Evolutionary conservation across 2,888 invertebrate genomes (phyloP).

Genomic region (Lepeophtheirus nordmannii): DNA sequence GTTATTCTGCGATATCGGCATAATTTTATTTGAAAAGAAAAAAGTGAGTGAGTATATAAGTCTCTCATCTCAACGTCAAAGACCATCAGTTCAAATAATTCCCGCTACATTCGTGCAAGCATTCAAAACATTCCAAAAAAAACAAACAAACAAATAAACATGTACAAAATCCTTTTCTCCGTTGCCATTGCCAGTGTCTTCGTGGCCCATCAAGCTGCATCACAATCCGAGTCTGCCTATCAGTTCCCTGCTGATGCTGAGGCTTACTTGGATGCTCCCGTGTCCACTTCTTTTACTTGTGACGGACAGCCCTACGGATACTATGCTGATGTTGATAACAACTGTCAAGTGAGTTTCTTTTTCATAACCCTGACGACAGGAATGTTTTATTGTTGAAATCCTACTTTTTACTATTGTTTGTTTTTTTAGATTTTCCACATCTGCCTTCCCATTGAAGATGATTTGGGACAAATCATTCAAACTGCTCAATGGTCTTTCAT

Average conservation of each 20-base stretch:
- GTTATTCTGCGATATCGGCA: too few relatives aligned
- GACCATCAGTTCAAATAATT: neutral
- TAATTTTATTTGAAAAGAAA: too few relatives aligned
- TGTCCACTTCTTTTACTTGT: slow-evolving; percentile 27
- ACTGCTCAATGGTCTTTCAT: slow-evolving; percentile 27
- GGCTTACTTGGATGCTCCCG: slow-evolving; percentile 24
- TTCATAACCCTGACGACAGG: too few relatives aligned
- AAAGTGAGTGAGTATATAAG: neutral
- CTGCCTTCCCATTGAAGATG: slow-evolving; percentile 26
- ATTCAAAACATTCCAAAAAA: neutral
- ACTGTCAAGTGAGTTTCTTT: slow-evolving; percentile 27
- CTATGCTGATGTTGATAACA: slow-evolving; percentile 28
- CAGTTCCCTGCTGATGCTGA: slow-evolving; percentile 27
- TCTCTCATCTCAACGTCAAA: neutral
- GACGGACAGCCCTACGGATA: slow-evolving; percentile 27
- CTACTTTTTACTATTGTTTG: neutral
- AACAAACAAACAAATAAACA: neutral
- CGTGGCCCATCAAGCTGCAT: neutral
- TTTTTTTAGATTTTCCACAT: slow-evolving; percentile 27
- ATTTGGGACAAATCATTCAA: slow-evolving; percentile 25
- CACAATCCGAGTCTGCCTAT: slow-evolving; percentile 9
- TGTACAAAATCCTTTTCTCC: neutral
- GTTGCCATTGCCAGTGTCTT: slow-evolving; percentile 5
- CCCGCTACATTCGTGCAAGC: neutral
- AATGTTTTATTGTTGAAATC: too few relatives aligned